phyloP scores from a whole-genome alignment of 2,113 vertebrate species.

The Capreolus pygargus region DNA sequence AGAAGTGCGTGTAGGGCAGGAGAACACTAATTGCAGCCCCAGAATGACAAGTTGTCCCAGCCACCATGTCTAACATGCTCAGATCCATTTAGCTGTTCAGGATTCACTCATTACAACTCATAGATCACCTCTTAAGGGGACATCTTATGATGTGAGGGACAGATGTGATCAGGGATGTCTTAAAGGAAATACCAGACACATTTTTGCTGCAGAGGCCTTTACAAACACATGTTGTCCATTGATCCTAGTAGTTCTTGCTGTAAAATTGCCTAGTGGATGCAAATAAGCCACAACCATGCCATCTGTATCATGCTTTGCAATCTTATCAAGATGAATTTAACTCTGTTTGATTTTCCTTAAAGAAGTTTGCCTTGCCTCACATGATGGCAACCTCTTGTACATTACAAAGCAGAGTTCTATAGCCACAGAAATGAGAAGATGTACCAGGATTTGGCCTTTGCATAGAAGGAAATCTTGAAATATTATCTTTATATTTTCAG shows the following conservation, averaged over 20 bases:
- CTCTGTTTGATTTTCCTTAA: not conserved
- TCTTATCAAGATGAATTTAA: not conserved
- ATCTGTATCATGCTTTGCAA: not conserved
- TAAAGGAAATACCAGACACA: not conserved
- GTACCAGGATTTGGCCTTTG: not conserved
- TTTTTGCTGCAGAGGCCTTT: not conserved
- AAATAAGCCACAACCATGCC: not conserved
- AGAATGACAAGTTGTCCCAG: not conserved
- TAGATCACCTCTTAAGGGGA: not conserved
- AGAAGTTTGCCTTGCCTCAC: not conserved
- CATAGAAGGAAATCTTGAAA: slow-evolving; percentile 29
- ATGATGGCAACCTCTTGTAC: not conserved
- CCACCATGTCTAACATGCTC: not conserved
- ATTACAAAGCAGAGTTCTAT: not conserved
- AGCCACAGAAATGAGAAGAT: not conserved
- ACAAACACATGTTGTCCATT: not conserved
- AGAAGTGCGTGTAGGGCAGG: rapidly evolving
- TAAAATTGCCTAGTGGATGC: not conserved
- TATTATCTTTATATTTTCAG: not conserved
- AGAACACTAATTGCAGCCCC: too few relatives aligned
- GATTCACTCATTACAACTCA: not conserved
- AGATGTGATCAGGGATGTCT: not conserved
- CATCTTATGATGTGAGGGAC: not conserved
- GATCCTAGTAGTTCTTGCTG: not conserved
- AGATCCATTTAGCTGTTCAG: not conserved